Conservation (phyloP, 2,797 vertebrate genomes). For the Phalanger gymnotis region DNA sequence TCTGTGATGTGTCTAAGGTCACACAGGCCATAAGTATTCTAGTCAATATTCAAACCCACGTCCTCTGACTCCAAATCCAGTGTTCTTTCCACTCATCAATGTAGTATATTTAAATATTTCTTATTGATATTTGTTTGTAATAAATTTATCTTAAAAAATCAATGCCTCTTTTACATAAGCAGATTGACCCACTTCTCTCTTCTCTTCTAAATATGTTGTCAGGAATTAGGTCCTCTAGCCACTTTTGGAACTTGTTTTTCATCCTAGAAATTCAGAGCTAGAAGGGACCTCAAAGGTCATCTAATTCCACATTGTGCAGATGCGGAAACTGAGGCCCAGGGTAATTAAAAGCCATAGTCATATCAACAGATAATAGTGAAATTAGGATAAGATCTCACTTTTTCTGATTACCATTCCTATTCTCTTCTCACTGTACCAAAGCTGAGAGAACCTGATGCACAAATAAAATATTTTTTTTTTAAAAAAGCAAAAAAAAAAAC, state of each 20-base stretch:
- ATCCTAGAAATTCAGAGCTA: background rate
- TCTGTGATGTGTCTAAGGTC: background rate
- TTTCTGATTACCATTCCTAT: background rate
- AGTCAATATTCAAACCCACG: background rate
- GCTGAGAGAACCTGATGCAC: background rate
- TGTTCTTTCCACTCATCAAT: background rate
- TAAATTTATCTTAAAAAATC: background rate
- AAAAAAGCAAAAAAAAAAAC: too few relatives aligned
- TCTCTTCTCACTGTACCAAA: background rate
- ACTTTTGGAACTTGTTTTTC: background rate
- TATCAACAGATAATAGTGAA: background rate
- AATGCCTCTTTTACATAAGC: background rate
- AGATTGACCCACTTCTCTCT: background rate
- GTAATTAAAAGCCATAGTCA: background rate
- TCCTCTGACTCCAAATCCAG: background rate
- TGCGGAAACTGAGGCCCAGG: background rate
- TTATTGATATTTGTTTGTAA: background rate
- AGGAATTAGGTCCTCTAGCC: background rate
- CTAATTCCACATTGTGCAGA: slow-evolving; percentile 10
- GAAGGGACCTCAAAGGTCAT: slow-evolving; percentile 11
- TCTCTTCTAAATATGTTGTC: background rate
- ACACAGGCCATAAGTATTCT: background rate
- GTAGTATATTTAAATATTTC: background rate
- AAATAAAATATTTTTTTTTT: background rate
- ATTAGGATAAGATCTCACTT: background rate